These are phyloP conservation scores for Trachelus troglodyta DNA, from an alignment of 2,888 invertebrate genomes.

Conservation along the genomic window DNA sequence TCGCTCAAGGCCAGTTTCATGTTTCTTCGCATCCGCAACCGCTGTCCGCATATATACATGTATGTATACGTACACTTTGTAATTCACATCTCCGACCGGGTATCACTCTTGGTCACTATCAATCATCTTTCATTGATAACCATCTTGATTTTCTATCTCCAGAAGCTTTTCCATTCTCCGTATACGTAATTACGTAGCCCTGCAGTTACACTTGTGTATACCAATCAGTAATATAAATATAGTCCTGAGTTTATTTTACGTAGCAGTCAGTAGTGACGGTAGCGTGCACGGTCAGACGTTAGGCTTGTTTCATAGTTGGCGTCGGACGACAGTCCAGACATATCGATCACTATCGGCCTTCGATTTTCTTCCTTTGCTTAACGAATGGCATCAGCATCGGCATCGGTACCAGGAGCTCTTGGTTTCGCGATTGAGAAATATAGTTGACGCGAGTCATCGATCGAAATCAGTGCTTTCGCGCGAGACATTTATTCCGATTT, in stretches of 20 bases:
- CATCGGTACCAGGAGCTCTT: not conserved
- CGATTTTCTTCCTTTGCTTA: conserved; percentile 1
- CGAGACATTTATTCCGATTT: not conserved
- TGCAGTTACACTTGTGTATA: not conserved
- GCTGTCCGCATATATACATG: not conserved
- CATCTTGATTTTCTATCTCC: not conserved
- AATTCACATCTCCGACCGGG: not conserved
- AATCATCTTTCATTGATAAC: not conserved
- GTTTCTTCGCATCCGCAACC: not conserved
- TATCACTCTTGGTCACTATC: not conserved
- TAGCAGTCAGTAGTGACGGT: not conserved
- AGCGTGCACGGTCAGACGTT: conserved; percentile 2
- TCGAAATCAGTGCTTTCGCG: conserved; percentile 2
- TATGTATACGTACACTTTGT: not conserved
- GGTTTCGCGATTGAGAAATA: conserved; percentile 4
- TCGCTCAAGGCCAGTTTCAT: not conserved
- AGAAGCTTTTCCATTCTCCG: not conserved
- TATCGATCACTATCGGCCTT: not conserved
- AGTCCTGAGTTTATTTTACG: not conserved
- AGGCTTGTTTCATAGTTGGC: not conserved
- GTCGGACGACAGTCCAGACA: not conserved
- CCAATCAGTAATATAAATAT: not conserved
- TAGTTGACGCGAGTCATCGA: conserved; percentile 1
- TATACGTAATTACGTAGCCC: not conserved
- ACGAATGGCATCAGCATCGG: not conserved